Percentiles rank a stretch among this genome's conserved stretches.
Conservation (phyloP, 1,140 invertebrate genomes). For the Drosophila subobscura region DNA sequence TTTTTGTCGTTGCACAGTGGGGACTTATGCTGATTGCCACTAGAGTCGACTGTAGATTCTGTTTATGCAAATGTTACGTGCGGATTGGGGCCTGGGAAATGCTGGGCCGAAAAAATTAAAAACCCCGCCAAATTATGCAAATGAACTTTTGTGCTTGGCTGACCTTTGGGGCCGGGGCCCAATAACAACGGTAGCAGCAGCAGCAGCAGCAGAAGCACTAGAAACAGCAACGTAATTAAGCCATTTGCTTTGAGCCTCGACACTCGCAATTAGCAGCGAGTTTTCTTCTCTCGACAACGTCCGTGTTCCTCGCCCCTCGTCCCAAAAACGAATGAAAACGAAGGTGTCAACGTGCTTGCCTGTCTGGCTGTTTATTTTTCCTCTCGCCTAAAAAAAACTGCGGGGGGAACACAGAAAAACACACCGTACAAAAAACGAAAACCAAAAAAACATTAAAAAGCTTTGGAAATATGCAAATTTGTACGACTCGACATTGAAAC, state of each 20-base stretch:
- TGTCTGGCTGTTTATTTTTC: constrained; percentile 34
- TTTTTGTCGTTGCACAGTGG: background rate
- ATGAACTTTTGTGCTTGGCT: constrained; percentile 42
- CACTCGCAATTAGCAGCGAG: constrained; percentile 68
- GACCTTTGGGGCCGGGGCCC: constrained; percentile 11
- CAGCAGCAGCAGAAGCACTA: constrained; percentile 33
- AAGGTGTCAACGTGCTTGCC: constrained; percentile 77
- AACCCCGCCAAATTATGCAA: constrained; percentile 73
- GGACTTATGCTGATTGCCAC: constrained; percentile 51
- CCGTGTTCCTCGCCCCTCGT: background rate
- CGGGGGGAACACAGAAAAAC: background rate
- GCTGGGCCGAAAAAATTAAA: constrained; percentile 54
- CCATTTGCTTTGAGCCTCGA: constrained; percentile 67
- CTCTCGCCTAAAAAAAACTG: constrained; percentile 18
- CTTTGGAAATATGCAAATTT: constrained; percentile 69
- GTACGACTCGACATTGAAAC: constrained; percentile 69
- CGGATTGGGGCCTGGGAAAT: constrained; percentile 45
- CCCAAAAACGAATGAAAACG: constrained; percentile 43
- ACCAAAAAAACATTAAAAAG: constrained; percentile 55
- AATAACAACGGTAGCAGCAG: constrained; percentile 42
- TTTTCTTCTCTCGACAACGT: constrained; percentile 37
- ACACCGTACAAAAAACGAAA: constrained; percentile 12
- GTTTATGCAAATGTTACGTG: constrained; percentile 63
- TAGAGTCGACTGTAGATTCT: constrained; percentile 48
- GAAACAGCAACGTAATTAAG: constrained; percentile 66